Evolutionary conservation across 2,888 invertebrate species (phyloP).

Genomic region (Pristionchus exspectatus): DNA sequence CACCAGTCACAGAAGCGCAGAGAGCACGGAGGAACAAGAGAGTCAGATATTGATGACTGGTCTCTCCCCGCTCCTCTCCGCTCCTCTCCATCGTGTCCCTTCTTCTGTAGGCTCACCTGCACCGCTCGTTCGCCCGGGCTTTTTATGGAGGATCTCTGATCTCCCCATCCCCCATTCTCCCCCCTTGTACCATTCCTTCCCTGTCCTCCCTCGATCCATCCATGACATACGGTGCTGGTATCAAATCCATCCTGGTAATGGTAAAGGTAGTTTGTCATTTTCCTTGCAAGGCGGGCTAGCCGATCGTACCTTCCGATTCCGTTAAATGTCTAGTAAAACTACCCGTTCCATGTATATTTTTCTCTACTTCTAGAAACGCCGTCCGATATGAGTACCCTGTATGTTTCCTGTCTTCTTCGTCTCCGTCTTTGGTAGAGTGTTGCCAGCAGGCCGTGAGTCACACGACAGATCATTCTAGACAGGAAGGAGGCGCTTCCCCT

Average conservation of each 20-base stretch:
- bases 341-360: too few species aligned
- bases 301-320: too few species aligned
- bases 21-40: background rate
- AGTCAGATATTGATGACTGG: background rate
- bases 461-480: background rate
- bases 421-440: background rate
- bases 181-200: background rate
- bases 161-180: background rate
- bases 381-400: too few species aligned
- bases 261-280: too few species aligned
- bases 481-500: background rate
- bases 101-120: conserved; percentile 33
- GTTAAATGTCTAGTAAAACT: too few species aligned
- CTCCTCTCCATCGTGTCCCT: conserved; percentile 1
- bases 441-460: background rate
- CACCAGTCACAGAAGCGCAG: background rate
- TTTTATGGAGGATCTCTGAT: conserved; percentile 38
- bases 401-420: background rate
- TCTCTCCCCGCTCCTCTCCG: background rate
- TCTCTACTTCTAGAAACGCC: too few species aligned
- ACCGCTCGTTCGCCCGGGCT: background rate
- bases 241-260: too few species aligned
- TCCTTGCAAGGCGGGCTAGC: too few species aligned
- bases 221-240: too few species aligned
- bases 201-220: background rate